Evolutionary conservation across 2,113 vertebrate genomes (phyloP), one percentile per base, ranked within the genome.

Genomic region (Pterophyllum scalare): DNA sequence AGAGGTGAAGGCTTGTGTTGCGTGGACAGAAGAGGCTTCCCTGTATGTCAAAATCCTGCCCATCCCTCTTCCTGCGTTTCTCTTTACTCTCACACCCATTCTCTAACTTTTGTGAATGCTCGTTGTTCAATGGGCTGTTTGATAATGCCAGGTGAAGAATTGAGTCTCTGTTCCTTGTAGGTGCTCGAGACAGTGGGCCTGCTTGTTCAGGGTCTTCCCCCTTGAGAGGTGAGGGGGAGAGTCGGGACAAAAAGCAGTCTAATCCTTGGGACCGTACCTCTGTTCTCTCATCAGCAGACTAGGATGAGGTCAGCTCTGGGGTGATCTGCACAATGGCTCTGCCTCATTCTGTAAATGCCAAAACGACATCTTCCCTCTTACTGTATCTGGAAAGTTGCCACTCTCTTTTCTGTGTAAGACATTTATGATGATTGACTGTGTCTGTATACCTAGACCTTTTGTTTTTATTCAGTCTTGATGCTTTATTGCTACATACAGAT

Each of bases 1-100:
- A 79, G 54, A 65, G 26, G 38, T 60, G 72, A 28, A 24, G 75
- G 56, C 65, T 57, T 7, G 38, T 67, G 76, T 52, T 19, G 49
- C 6, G 6, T 84, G 28, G 77, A 72, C 62, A 94, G 91, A 96
- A 59, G 81, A 95, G 93, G 93, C 94, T 95, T 88, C 7, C 8
- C 59, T 33, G 65, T 19, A 31, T 52, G 40, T 72, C 43, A 72
- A 31, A 72, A 31, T 72, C 19, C 46, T 52, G 26, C 46, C 67
- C 19, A 4, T n/a, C 67, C 65, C 26, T 72, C 19, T 72, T 54
- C 67, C 12, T 0, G 20, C 46, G 12, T 64, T n/a, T 77, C 24
- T 77, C 38, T 40, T 72, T 84, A 56, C 75, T 83, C 58, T 13
- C 35, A 83, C 40, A 70, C 13, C 77, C 70, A 82, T 79, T 76